These are phyloP conservation scores for Liasis olivaceus DNA, from an alignment of 2,797 vertebrate genomes.

Conservation along the genomic window DNA sequence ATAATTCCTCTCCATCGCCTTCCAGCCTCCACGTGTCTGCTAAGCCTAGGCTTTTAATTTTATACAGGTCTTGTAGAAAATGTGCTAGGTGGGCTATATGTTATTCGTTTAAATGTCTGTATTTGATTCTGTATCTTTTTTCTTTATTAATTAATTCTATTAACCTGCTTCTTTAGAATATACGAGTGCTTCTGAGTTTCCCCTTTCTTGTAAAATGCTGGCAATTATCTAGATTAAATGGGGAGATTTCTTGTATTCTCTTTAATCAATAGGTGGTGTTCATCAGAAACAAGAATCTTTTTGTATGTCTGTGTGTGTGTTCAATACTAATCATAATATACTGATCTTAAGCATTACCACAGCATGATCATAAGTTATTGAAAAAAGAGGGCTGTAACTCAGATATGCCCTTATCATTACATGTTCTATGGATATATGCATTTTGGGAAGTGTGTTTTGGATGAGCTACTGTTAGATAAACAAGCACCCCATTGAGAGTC, in stretches of 20 bases:
- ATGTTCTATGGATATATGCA: background rate
- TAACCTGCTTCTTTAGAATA: background rate
- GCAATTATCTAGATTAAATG: background rate
- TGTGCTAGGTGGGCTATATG: background rate
- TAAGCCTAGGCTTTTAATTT: background rate
- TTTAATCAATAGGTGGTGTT: background rate
- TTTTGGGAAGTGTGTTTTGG: background rate
- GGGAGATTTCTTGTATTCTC: background rate
- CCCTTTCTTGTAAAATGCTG: background rate
- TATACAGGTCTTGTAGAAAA: background rate
- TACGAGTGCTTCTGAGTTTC: background rate
- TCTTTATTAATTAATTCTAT: background rate
- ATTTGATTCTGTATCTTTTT: background rate
- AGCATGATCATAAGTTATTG: background rate
- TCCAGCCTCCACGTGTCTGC: background rate
- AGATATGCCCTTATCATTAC: background rate
- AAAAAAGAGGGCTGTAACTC: background rate
- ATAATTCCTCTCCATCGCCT: background rate
- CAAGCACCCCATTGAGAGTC: background rate
- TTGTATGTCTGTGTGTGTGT: background rate
- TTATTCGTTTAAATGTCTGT: background rate
- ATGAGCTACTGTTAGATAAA: background rate
- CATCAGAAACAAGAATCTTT: background rate
- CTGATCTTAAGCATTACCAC: background rate
- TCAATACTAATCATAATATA: background rate